Conservation (phyloP, 1,140 invertebrate genomes). For the Tetragnatha versicolor region DNA sequence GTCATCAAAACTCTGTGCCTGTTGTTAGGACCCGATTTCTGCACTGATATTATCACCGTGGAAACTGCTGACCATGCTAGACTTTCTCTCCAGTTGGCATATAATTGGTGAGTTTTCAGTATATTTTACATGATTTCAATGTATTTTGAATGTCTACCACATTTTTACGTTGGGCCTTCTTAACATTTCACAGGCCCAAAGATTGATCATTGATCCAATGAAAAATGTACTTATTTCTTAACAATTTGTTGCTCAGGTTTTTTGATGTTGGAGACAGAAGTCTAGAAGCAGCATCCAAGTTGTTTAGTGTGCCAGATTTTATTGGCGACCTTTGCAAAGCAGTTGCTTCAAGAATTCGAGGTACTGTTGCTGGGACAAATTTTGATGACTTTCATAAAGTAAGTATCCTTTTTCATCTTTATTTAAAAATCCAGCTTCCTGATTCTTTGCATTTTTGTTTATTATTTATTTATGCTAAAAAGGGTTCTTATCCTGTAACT, state of each 20-base stretch:
- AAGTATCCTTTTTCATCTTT: too few relatives aligned
- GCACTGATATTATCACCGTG: constrained; percentile 67
- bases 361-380: constrained; percentile 66
- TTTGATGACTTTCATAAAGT: constrained; percentile 70
- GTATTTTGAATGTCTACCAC: too few relatives aligned
- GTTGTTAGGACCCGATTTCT: constrained; percentile 68
- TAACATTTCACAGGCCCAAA: background rate
- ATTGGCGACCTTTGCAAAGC: constrained; percentile 69
- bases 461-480: too few relatives aligned
- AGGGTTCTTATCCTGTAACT: too few relatives aligned
- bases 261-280: constrained; percentile 64
- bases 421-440: too few relatives aligned
- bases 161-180: background rate
- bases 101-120: constrained; percentile 67
- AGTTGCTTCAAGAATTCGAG: constrained; percentile 67
- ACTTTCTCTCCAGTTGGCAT: constrained; percentile 67
- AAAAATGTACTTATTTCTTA: background rate
- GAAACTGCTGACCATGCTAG: constrained; percentile 69
- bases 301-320: constrained; percentile 70
- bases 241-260: constrained; percentile 61
- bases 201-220: background rate
- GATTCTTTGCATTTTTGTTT: too few relatives aligned
- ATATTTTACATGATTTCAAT: too few relatives aligned
- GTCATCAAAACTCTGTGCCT: constrained; percentile 67
- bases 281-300: constrained; percentile 62